phyloP scores from a whole-genome alignment of 2,888 invertebrate species.

The Tridacna crocea region DNA sequence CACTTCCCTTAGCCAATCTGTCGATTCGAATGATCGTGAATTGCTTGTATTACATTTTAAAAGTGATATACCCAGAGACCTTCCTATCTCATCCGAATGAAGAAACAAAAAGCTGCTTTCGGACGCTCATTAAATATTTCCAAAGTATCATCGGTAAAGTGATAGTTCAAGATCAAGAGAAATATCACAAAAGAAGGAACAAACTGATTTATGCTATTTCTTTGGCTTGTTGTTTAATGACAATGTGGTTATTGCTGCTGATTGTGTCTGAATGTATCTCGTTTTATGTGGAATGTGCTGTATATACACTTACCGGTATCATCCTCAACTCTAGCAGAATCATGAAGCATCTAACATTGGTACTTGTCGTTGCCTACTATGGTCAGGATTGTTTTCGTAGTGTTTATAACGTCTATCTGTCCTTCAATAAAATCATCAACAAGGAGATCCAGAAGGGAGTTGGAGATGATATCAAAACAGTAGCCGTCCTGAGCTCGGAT shows the following conservation, averaged over 20 bases:
- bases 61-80: constrained; percentile 29
- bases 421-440: constrained; percentile 39
- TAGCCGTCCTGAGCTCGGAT: constrained; percentile 20
- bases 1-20: constrained; percentile 40
- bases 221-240: constrained; percentile 32
- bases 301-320: constrained; percentile 45
- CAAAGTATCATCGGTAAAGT: constrained; percentile 13
- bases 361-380: constrained; percentile 43
- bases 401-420: constrained; percentile 28
- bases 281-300: constrained; percentile 51
- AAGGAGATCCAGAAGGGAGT: constrained; percentile 30
- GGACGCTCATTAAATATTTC: not conserved
- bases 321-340: constrained; percentile 45
- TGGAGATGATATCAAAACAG: constrained; percentile 28
- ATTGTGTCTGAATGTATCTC: constrained; percentile 44
- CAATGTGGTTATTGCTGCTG: constrained; percentile 41
- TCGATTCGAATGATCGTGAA: constrained; percentile 39
- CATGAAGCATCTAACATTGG: constrained; percentile 48
- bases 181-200: constrained; percentile 31
- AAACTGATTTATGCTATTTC: constrained; percentile 39
- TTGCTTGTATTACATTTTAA: constrained; percentile 34
- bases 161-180: constrained; percentile 38
- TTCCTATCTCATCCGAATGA: not conserved
- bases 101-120: not conserved
- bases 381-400: constrained; percentile 45